These are phyloP conservation scores for Drosophila macrothrix DNA, from an alignment of 2,888 invertebrate genomes.

Conservation along the genomic window DNA sequence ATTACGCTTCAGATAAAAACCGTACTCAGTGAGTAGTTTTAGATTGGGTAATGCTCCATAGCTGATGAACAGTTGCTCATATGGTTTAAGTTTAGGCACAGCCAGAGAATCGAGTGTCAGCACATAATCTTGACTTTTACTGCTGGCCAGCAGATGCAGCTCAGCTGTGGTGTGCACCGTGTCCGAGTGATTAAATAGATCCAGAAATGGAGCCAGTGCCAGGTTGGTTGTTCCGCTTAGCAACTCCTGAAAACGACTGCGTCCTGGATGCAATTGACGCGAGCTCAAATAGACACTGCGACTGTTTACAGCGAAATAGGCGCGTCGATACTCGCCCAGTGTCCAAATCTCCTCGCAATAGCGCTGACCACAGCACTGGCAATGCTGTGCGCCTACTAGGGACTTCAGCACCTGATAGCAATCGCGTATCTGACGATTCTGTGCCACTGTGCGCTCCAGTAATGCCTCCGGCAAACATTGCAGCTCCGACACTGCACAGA, in stretches of 20 bases:
- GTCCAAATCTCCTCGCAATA: conserved; percentile 86
- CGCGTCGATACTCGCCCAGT: conserved; percentile 89
- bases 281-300: conserved; percentile 92
- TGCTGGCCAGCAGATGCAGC: conserved; percentile 52
- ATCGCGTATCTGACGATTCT: conserved; percentile 86
- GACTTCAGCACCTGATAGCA: conserved; percentile 64
- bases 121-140: conserved; percentile 59
- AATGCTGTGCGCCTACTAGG: conserved; percentile 46
- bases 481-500: conserved; percentile 87
- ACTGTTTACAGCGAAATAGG: conserved; percentile 94
- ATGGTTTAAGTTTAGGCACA: conserved; percentile 85
- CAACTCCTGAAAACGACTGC: conserved; percentile 79
- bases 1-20: conserved; percentile 91
- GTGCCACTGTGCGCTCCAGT: conserved; percentile 86
- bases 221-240: conserved; percentile 88
- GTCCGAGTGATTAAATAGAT: conserved; percentile 94
- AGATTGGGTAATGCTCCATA: conserved; percentile 94
- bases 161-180: conserved; percentile 86
- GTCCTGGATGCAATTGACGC: conserved; percentile 84
- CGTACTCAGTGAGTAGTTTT: conserved; percentile 94
- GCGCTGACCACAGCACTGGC: conserved; percentile 85
- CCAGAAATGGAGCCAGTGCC: conserved; percentile 94
- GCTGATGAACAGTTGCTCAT: conserved; percentile 93
- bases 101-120: conserved; percentile 58
- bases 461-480: conserved; percentile 87